These are phyloP conservation scores for Xenotilapia caudafasciata DNA, from an alignment of 2,113 vertebrate species.

Conservation along the genomic window DNA sequence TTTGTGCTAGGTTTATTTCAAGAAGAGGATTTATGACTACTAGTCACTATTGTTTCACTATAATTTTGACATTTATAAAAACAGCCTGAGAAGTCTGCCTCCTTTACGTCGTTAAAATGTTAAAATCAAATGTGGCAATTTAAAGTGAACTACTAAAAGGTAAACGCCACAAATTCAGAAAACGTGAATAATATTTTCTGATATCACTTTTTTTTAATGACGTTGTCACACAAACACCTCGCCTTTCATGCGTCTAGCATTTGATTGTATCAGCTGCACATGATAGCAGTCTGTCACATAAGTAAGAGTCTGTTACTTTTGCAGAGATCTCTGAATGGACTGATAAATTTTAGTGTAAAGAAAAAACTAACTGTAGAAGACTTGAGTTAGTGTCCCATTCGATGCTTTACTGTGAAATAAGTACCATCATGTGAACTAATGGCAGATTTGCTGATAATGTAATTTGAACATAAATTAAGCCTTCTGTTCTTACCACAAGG, in stretches of 20 bases:
- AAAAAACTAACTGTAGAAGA: background rate
- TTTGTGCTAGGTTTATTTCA: background rate
- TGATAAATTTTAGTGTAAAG: background rate
- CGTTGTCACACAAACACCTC: background rate
- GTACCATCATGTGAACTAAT: background rate
- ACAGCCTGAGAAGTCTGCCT: background rate
- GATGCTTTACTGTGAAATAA: background rate
- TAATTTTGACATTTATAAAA: background rate
- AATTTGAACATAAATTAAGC: background rate
- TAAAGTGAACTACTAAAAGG: background rate
- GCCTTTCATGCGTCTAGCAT: background rate
- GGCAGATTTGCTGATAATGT: background rate
- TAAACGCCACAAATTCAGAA: background rate
- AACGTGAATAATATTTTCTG: background rate
- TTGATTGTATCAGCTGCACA: background rate
- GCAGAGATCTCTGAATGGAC: background rate
- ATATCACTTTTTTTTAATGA: background rate
- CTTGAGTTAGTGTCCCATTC: background rate
- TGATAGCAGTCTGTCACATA: background rate
- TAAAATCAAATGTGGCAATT: background rate
- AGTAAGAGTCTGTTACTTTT: background rate
- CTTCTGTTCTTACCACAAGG: background rate
- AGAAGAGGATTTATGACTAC: background rate
- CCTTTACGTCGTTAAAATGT: background rate
- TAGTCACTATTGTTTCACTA: background rate